Conservation (phyloP, 2,113 vertebrate genomes). For the Bubo scandiacus region DNA sequence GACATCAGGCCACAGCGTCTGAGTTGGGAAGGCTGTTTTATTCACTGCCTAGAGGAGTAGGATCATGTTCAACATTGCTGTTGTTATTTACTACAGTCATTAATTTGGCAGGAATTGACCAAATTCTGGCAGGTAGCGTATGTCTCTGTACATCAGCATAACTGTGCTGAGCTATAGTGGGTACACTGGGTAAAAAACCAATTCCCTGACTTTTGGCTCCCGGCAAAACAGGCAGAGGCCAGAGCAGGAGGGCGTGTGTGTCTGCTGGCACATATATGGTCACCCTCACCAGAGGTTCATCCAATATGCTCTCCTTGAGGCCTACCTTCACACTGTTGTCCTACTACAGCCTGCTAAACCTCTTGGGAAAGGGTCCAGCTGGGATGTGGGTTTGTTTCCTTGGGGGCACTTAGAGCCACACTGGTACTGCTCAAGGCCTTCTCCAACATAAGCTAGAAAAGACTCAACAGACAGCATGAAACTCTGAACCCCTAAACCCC, state of each 20-base stretch:
- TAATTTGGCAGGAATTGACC: constrained; percentile 45
- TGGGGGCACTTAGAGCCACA: not conserved
- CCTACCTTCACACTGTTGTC: not conserved
- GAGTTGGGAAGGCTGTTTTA: constrained; percentile 17
- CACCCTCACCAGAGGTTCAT: not conserved
- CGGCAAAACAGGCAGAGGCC: not conserved
- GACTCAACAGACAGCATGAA: not conserved
- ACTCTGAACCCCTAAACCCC: not conserved
- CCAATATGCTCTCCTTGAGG: not conserved
- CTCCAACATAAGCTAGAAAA: not conserved
- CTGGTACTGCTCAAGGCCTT: not conserved
- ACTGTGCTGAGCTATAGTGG: not conserved
- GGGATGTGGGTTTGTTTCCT: not conserved
- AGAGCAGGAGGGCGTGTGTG: not conserved
- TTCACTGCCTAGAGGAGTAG: constrained; percentile 35
- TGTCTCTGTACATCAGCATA: not conserved
- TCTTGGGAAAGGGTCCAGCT: not conserved
- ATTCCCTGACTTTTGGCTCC: not conserved
- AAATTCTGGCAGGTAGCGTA: constrained; percentile 35
- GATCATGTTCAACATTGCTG: constrained; percentile 14
- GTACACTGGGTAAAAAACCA: not conserved
- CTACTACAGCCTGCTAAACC: not conserved
- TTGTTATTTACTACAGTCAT: constrained; percentile 52
- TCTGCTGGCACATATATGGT: not conserved
- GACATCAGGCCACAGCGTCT: constrained; percentile 3